A percentile compares a stretch with the other conserved stretches of the same genome.
phyloP scores from a whole-genome alignment of 1,140 invertebrate species.

The Hyposmocoma kahamanoa region DNA sequence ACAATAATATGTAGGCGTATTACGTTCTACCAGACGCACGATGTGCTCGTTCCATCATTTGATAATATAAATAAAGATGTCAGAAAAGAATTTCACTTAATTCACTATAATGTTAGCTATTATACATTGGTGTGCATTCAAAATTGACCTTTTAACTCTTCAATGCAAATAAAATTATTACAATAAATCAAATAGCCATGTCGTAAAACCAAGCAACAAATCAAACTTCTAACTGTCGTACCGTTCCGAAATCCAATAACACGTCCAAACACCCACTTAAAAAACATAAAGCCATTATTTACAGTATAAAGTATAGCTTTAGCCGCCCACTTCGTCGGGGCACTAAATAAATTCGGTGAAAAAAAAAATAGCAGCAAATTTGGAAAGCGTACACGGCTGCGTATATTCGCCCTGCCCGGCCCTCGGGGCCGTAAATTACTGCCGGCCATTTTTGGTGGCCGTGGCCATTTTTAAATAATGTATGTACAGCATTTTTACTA shows the following conservation, averaged over 20 bases:
- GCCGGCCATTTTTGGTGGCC: slow-evolving; percentile 2
- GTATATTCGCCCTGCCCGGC: not conserved
- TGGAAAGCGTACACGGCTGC: not conserved
- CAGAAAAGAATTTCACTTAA: too few species aligned
- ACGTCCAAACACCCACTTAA: slow-evolving; percentile 2
- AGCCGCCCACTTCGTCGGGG: slow-evolving; percentile 9
- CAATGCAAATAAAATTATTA: too few species aligned
- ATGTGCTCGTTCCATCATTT: too few species aligned
- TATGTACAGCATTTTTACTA: not conserved
- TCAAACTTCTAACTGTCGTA: too few species aligned
- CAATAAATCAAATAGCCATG: too few species aligned
- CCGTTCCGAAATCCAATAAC: slow-evolving; percentile 1
- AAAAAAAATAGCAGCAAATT: slow-evolving; percentile 16
- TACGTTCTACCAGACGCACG: too few species aligned
- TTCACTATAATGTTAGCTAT: too few species aligned
- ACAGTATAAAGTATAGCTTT: slow-evolving; percentile 16
- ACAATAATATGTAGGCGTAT: too few species aligned
- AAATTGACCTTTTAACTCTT: too few species aligned
- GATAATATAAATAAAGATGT: too few species aligned
- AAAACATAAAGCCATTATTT: not conserved
- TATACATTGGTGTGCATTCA: too few species aligned
- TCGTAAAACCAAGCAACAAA: too few species aligned
- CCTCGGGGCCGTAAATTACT: not conserved
- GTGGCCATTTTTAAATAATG: slow-evolving; percentile 5
- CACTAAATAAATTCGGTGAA: slow-evolving; percentile 27